Evolutionary conservation across 2,113 vertebrate genomes (phyloP).

Genomic region (Erythrocercus mccallii): DNA sequence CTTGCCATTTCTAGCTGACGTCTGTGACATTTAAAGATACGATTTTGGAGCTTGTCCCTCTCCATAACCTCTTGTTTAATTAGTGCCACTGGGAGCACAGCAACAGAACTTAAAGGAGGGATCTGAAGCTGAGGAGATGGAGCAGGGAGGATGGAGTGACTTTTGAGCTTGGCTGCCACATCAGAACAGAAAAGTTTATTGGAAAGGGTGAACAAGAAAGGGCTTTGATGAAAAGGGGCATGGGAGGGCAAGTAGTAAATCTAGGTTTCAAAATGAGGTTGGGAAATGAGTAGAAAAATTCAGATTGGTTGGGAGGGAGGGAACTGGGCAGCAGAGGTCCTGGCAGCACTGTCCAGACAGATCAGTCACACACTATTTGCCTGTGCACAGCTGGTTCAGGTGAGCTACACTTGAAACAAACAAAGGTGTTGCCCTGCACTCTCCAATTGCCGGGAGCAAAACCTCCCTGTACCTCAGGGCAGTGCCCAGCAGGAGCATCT

Average conservation of each 20-base stretch:
- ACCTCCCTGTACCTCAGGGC: not conserved
- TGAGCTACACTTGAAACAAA: not conserved
- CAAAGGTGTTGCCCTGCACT: not conserved
- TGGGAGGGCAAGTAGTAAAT: not conserved
- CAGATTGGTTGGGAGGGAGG: not conserved
- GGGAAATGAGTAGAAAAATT: not conserved
- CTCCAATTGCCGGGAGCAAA: not conserved
- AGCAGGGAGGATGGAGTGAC: not conserved
- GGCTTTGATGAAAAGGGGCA: accelerated
- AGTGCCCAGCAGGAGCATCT: not conserved
- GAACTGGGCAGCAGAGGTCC: not conserved
- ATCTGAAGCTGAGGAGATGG: not conserved
- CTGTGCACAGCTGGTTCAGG: not conserved
- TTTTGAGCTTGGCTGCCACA: not conserved
- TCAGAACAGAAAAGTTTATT: not conserved
- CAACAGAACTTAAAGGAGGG: not conserved
- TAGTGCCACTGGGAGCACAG: not conserved
- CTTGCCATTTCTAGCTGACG: not conserved
- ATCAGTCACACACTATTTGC: not conserved
- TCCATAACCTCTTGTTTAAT: constrained; percentile 24
- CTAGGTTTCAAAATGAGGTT: not conserved
- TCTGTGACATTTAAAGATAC: constrained; percentile 3
- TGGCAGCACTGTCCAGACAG: not conserved
- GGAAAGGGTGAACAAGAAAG: not conserved
- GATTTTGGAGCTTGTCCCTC: not conserved